Evolutionary conservation across 2,797 vertebrate species (phyloP), one percentile per base, ranked within the genome.

Genomic region (Paedocypris micromegethes): DNA sequence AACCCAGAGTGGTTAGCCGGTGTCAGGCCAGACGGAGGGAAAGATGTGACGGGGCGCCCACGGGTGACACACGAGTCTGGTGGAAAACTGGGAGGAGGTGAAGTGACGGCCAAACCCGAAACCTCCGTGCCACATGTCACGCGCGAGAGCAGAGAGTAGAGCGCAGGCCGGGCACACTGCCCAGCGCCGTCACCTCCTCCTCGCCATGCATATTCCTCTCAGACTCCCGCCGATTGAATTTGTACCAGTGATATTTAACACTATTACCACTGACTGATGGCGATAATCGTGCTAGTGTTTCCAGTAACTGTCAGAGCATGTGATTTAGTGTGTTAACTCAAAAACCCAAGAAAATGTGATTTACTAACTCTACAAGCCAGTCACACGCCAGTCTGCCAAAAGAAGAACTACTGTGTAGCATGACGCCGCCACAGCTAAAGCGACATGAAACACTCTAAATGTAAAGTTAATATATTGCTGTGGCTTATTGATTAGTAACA

Each of bases 1-100:
- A 83, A 86, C 82, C 62, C 58, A 82, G 70, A 65, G 72, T 62
- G 58, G 51, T 68, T 65, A 66, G 74, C 63, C 72, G 64, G 68
- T 86, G 82, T 86, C 86, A 86, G 83, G 82, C 86, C 89, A 90
- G 89, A 90, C 85, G 88, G 75, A 85, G 84, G 54, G 72, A 69
- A 82, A 80, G 74, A 78, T 86, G 85, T 86, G 86, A 83, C 78
- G 77, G 81, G 79, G 84, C 85, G 84, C 88, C 88, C 88, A 90
- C 86, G 86, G 86, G 76, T 83, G 85, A 87, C 87, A 88, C 72
- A 72, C 73, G 59, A 72, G 46, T 70, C 65, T 61, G 64, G 58
- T 74, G 69, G 66, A 51, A 70, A 76, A 69, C 62, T 77, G 84
- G 83, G 86, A 83, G 76, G 81, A 84, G 83, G 85, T 83, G 87